Percentiles rank a stretch among this genome's conserved stretches.
Evolutionary conservation across 2,797 vertebrate genomes (phyloP).

Genomic region (Champsocephalus esox): DNA sequence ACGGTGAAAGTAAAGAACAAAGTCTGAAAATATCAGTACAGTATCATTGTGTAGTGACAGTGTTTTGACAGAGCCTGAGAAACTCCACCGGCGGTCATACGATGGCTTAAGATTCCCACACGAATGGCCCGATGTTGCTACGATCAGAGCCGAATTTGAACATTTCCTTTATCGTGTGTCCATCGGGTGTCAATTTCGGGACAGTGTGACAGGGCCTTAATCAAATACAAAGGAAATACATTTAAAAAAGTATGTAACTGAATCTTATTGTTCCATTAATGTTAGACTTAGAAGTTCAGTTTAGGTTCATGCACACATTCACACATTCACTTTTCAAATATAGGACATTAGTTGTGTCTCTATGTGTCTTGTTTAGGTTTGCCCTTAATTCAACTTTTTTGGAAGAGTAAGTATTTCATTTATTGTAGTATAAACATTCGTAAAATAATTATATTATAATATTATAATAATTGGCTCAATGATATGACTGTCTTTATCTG

Average conservation of each 20-base stretch:
- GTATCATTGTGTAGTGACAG: too few species aligned
- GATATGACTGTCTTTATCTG: neutral
- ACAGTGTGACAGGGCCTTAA: too few species aligned
- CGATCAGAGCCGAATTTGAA: too few species aligned
- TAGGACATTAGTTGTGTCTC: neutral
- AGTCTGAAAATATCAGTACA: too few species aligned
- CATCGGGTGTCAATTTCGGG: too few species aligned
- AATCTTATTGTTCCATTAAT: slow-evolving; percentile 6
- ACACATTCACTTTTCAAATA: neutral
- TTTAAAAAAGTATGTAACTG: neutral
- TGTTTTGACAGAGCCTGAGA: too few species aligned
- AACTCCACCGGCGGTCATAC: too few species aligned
- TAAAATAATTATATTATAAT: neutral
- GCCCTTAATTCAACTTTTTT: neutral
- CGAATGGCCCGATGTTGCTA: too few species aligned
- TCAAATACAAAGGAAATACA: too few species aligned
- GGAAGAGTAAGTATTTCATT: neutral
- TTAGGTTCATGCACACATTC: slow-evolving; percentile 1
- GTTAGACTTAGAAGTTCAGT: neutral
- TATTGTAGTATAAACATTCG: neutral
- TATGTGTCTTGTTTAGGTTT: neutral
- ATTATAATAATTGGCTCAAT: neutral
- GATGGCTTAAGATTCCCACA: too few species aligned
- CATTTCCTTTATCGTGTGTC: too few species aligned
- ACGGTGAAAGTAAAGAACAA: too few species aligned